phyloP scores from a whole-genome alignment of 1,140 invertebrate species.

The Eufriesea mexicana region DNA sequence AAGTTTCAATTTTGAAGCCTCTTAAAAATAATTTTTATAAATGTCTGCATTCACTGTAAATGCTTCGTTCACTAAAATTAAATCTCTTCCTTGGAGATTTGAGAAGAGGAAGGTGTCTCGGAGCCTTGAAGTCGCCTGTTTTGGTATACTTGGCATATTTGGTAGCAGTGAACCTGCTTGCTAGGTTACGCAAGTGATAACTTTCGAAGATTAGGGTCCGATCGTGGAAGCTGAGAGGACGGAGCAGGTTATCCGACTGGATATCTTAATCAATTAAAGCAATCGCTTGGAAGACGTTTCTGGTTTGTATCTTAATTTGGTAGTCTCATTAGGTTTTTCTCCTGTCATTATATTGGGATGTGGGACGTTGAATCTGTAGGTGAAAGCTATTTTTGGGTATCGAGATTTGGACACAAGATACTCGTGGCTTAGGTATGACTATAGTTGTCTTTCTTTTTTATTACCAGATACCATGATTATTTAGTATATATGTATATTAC shows the following conservation, averaged over 20 bases:
- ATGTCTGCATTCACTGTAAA: too few species aligned
- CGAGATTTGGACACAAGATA: too few species aligned
- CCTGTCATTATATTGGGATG: not conserved
- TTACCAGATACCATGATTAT: too few species aligned
- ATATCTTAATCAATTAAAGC: slow-evolving; percentile 5
- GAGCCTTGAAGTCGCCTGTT: not conserved
- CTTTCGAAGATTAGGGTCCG: not conserved
- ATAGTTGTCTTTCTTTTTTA: too few species aligned
- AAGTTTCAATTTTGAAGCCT: not conserved
- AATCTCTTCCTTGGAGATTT: too few species aligned
- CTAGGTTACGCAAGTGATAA: not conserved
- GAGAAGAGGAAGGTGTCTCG: not conserved
- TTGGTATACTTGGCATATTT: too few species aligned
- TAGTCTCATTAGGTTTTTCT: not conserved
- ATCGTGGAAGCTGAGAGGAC: not conserved
- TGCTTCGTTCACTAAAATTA: too few species aligned
- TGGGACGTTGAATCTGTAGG: not conserved
- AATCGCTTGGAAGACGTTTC: not conserved
- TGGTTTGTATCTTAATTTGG: not conserved
- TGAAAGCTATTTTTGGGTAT: too few species aligned
- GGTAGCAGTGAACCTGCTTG: too few species aligned
- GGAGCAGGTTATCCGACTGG: not conserved
- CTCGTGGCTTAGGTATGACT: too few species aligned
- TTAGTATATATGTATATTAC: too few species aligned
- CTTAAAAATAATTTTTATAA: too few species aligned